Conservation (phyloP, 2,113 vertebrate genomes). For the Tupaia chinensis region DNA sequence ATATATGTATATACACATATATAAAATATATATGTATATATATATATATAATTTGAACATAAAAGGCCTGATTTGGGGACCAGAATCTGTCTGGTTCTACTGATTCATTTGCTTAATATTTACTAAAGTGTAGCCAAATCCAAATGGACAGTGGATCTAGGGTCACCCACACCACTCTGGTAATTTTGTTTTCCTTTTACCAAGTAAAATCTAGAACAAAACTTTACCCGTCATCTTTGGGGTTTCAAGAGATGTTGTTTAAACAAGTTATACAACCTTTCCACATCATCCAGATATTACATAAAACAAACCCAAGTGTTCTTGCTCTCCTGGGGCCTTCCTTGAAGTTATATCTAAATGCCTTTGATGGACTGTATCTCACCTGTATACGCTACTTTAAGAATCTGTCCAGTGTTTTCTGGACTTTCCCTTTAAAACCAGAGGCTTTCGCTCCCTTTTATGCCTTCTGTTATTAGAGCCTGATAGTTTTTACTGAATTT, state of each 20-base stretch:
- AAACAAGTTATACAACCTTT: constrained; percentile 52
- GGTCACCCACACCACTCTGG: neutral
- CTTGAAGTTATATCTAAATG: neutral
- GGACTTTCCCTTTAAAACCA: neutral
- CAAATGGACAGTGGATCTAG: neutral
- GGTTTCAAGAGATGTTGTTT: constrained; percentile 15
- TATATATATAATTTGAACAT: neutral
- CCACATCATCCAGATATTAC: neutral
- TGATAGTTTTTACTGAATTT: neutral
- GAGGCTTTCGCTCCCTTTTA: neutral
- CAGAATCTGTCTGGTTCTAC: neutral
- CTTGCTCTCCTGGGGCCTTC: neutral
- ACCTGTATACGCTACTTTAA: neutral
- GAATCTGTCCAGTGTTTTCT: neutral
- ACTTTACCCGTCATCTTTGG: neutral
- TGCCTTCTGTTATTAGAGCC: neutral
- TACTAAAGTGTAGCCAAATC: neutral
- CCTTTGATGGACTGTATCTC: neutral
- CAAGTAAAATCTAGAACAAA: constrained; percentile 21
- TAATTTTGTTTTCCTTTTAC: neutral
- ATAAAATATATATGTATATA: no score
- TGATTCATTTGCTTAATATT: neutral
- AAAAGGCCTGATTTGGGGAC: neutral
- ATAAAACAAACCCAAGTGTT: neutral
- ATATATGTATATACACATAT: no score